Percentiles rank a stretch among this genome's conserved stretches.
Evolutionary conservation across 2,797 vertebrate genomes (phyloP).

Genomic region (Graptemys geographica): DNA sequence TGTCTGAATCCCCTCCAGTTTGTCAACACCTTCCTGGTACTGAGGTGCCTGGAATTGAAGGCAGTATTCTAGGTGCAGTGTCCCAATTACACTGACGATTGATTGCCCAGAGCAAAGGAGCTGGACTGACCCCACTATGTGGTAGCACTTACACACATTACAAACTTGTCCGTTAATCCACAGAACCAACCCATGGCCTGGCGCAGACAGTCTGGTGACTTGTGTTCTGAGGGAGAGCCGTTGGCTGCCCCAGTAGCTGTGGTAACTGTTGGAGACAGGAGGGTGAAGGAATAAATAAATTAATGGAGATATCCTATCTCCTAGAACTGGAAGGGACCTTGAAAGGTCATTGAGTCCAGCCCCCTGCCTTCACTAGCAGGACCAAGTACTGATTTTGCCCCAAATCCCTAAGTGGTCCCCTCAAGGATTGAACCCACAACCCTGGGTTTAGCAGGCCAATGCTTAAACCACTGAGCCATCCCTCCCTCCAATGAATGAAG

Average conservation of each 20-base stretch:
- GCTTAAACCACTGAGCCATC: too few relatives aligned
- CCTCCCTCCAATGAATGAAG: neutral
- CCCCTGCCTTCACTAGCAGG: too few relatives aligned
- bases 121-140: neutral
- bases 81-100: neutral
- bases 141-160: neutral
- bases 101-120: neutral
- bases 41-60: neutral
- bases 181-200: fast-evolving
- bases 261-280: neutral
- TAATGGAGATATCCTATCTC: too few relatives aligned
- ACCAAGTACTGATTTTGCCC: too few relatives aligned
- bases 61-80: neutral
- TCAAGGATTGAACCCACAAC: too few relatives aligned
- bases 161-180: neutral
- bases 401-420: too few relatives aligned
- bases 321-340: too few relatives aligned
- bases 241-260: neutral
- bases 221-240: neutral
- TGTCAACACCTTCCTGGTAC: neutral
- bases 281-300: neutral
- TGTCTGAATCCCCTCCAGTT: neutral
- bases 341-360: too few relatives aligned
- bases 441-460: too few relatives aligned
- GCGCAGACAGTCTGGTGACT: neutral